A percentile compares a stretch with the other conserved stretches of the same genome.
These are phyloP conservation scores for Psammodynastes pulverulentus DNA, from an alignment of 2,113 vertebrate genomes.

Conservation along the genomic window DNA sequence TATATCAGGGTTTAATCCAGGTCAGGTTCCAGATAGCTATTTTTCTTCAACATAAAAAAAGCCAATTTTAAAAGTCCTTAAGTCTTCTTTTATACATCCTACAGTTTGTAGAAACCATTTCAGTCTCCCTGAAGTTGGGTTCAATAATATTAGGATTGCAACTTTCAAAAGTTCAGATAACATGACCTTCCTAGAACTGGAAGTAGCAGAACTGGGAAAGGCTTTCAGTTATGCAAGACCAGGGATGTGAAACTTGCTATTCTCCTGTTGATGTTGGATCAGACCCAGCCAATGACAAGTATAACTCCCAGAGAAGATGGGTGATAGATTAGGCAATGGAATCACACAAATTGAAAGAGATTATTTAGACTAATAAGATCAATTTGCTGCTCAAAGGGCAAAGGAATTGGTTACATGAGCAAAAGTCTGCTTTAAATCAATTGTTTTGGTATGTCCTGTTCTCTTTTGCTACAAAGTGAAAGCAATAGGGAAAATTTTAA, in stretches of 20 bases:
- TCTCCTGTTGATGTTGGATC: neutral
- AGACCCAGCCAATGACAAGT: neutral
- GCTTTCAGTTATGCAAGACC: neutral
- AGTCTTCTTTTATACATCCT: neutral
- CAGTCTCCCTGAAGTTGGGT: neutral
- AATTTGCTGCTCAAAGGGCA: neutral
- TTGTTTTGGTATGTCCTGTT: neutral
- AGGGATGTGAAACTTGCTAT: neutral
- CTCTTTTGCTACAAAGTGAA: slow-evolving; percentile 27
- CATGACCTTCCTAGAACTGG: neutral
- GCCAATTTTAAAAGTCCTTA: neutral
- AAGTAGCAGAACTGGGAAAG: neutral
- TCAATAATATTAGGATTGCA: neutral
- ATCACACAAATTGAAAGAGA: neutral
- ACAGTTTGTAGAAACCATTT: neutral
- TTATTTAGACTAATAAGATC: neutral
- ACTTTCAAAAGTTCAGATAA: neutral
- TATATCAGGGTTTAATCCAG: neutral
- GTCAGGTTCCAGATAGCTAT: neutral
- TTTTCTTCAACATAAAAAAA: neutral
- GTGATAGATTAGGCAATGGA: neutral
- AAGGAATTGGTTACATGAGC: neutral
- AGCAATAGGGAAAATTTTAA: slow-evolving; percentile 26
- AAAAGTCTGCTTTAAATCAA: neutral
- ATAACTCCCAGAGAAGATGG: neutral